phyloP scores from a whole-genome alignment of 2,888 invertebrate genomes.

The Drepana falcataria region DNA sequence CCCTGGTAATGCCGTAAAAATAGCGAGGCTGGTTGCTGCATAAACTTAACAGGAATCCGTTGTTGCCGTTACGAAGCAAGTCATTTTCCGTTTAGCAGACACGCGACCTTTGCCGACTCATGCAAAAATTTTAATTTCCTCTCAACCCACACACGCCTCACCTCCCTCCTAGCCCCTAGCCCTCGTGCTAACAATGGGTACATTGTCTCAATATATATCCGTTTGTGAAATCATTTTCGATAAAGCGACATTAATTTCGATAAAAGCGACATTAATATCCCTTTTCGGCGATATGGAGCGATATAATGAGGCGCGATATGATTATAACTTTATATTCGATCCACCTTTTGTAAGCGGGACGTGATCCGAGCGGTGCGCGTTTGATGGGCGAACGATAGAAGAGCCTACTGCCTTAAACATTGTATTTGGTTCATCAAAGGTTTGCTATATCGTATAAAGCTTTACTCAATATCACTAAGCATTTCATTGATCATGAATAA shows the following conservation, averaged over 20 bases:
- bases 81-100: slow-evolving; percentile 15
- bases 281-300: neutral
- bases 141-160: neutral
- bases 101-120: slow-evolving; percentile 16
- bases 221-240: neutral
- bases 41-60: neutral
- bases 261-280: neutral
- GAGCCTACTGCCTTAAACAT: no score
- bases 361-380: neutral
- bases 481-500: no score
- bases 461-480: no score
- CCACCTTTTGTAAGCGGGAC: neutral
- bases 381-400: neutral
- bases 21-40: neutral
- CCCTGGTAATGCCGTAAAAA: neutral
- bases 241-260: neutral
- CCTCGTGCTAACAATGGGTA: neutral
- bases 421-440: neutral
- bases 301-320: neutral
- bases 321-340: neutral
- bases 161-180: neutral
- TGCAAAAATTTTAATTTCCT: slow-evolving; percentile 27
- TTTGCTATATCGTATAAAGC: no score
- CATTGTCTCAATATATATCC: neutral
- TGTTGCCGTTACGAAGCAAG: slow-evolving; percentile 2